Evolutionary conservation across 2,113 vertebrate species (phyloP).

Genomic region (Cariama cristata): DNA sequence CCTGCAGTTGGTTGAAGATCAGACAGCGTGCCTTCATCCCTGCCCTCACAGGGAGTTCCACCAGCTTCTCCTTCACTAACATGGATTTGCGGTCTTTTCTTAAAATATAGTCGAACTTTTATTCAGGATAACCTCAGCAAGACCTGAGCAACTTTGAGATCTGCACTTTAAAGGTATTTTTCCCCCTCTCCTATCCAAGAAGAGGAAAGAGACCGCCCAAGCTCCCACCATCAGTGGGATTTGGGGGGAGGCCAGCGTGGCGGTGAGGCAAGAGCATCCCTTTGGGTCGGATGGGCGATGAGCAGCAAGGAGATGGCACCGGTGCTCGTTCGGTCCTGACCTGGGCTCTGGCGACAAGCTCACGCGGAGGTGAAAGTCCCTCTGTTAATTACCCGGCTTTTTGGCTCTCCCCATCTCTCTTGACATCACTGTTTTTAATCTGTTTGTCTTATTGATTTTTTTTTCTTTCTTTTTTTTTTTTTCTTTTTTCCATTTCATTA

Average conservation of each 20-base stretch:
- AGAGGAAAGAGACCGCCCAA: not conserved
- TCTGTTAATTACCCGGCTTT: not conserved
- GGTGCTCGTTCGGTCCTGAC: not conserved
- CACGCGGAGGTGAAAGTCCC: not conserved
- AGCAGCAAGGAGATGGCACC: not conserved
- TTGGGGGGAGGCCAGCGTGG: not conserved
- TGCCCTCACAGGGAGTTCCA: not conserved
- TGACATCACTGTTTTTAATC: slow-evolving; percentile 19
- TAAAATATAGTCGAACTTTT: not conserved
- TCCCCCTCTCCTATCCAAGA: not conserved
- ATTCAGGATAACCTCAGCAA: not conserved
- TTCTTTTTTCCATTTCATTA: not conserved
- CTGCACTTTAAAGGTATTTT: not conserved
- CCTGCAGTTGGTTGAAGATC: not conserved
- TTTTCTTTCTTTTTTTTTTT: not conserved
- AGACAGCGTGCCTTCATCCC: not conserved
- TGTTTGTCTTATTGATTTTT: slow-evolving; percentile 37
- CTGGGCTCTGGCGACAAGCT: not conserved
- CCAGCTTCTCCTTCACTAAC: not conserved
- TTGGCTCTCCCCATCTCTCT: not conserved
- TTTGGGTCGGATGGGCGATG: not conserved
- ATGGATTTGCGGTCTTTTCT: not conserved
- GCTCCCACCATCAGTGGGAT: not conserved
- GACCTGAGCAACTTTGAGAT: not conserved
- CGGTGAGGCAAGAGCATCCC: not conserved